A percentile compares a stretch with the other conserved stretches of the same genome.
These are phyloP conservation scores for Apostichopus parvimensis DNA, from an alignment of 35 echinoderm and acorn worm species.

Conservation along the genomic window DNA sequence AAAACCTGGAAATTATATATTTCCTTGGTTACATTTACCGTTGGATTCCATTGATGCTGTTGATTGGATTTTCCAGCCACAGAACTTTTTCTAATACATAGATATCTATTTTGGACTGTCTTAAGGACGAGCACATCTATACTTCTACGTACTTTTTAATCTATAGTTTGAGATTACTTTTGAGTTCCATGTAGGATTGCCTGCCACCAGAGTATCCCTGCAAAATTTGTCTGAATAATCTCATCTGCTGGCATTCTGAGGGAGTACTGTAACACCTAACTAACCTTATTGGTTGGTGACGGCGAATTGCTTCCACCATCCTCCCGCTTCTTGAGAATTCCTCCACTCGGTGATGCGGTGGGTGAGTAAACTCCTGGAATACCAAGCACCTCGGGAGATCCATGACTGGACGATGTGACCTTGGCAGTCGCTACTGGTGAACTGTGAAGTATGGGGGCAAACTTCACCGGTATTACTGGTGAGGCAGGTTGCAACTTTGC, in stretches of 20 bases:
- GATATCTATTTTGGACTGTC: no score
- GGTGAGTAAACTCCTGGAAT: conserved; percentile 84
- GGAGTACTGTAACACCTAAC: neutral
- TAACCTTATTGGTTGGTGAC: conserved; percentile 94
- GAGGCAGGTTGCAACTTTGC: conserved; percentile 13
- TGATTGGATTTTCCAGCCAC: no score
- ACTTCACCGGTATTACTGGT: conserved; percentile 77
- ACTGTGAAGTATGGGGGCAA: conserved; percentile 41
- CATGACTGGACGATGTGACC: neutral
- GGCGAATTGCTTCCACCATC: conserved; percentile 65
- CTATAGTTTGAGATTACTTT: no score
- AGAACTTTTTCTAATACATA: no score
- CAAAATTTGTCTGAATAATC: neutral
- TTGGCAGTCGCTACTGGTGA: conserved; percentile 54
- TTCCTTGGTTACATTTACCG: no score
- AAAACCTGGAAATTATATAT: no score
- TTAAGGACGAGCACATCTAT: no score
- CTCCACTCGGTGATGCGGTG: conserved; percentile 76
- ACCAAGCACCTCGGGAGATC: conserved; percentile 39
- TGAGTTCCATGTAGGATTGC: neutral
- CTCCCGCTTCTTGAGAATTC: conserved; percentile 84
- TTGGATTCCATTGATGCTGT: no score
- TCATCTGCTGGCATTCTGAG: neutral
- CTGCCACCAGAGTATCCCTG: neutral
- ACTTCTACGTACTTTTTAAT: no score